phyloP scores from a whole-genome alignment of 1,140 invertebrate genomes.

The Trinorchestia longiramus region DNA sequence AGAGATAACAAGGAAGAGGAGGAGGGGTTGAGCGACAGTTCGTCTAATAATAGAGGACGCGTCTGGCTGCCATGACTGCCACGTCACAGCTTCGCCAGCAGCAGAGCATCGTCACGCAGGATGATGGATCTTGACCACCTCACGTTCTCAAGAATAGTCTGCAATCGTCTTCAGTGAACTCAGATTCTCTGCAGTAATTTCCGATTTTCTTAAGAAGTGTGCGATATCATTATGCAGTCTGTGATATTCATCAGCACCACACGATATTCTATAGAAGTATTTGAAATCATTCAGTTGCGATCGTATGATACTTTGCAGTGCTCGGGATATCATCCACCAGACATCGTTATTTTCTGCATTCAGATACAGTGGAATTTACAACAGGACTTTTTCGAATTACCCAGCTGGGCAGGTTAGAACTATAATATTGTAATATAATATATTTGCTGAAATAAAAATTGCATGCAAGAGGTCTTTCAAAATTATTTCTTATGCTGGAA shows the following conservation, averaged over 20 bases:
- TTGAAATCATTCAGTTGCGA: not conserved
- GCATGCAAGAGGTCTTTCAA: no score
- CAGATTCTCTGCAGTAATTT: not conserved
- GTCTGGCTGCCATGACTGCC: not conserved
- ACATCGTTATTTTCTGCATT: not conserved
- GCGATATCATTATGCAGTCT: not conserved
- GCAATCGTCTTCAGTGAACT: not conserved
- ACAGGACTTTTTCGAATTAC: no score
- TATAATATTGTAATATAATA: no score
- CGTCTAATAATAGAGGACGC: not conserved
- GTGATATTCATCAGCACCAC: not conserved
- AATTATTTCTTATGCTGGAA: no score
- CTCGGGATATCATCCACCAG: not conserved
- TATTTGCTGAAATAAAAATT: no score
- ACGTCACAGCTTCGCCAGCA: not conserved
- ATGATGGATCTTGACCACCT: not conserved
- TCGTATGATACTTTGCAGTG: no score
- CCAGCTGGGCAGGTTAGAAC: no score
- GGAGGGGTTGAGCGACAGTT: conserved; percentile 16
- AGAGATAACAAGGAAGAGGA: conserved; percentile 42
- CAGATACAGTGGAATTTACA: no score
- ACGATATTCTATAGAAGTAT: not conserved
- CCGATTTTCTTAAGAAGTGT: not conserved
- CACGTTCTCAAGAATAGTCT: not conserved
- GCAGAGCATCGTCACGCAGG: not conserved